These are phyloP conservation scores for Spheniscus mendiculus DNA, from an alignment of 2,113 vertebrate genomes.

Conservation along the genomic window DNA sequence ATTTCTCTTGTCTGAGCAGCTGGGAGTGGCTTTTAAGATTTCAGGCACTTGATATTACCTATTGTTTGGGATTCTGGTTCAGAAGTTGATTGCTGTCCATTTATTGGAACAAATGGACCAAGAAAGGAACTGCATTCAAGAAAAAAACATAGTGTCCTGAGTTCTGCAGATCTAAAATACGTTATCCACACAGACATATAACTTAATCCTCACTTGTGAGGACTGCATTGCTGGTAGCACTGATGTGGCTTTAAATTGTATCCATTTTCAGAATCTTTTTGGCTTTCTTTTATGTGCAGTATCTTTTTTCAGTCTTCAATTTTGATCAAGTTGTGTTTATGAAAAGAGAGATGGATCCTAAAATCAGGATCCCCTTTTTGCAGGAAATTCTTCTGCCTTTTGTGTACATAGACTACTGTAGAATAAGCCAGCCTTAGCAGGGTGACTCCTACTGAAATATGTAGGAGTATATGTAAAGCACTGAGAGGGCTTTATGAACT, in stretches of 20 bases:
- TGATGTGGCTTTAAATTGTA: neutral
- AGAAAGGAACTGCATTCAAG: conserved; percentile 2
- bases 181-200: conserved; percentile 1
- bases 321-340: conserved; percentile 41
- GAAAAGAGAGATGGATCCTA: neutral
- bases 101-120: conserved; percentile 35
- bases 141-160: conserved; percentile 10
- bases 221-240: neutral
- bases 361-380: neutral
- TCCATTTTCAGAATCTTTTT: neutral
- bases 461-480: neutral
- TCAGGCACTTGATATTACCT: conserved; percentile 1
- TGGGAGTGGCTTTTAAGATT: neutral
- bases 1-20: neutral
- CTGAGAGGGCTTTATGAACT: neutral
- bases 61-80: neutral
- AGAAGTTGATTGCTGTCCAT: conserved; percentile 27
- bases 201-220: conserved; percentile 34
- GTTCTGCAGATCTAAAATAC: conserved; percentile 48
- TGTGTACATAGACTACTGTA: neutral
- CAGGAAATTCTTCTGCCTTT: neutral
- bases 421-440: neutral
- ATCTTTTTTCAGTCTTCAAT: conserved; percentile 32
- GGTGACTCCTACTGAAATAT: neutral
- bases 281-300: neutral